A percentile compares a stretch with the other conserved stretches of the same genome.
Evolutionary conservation across 2,113 vertebrate species (phyloP).

Genomic region (Nerophis lumbriciformis): DNA sequence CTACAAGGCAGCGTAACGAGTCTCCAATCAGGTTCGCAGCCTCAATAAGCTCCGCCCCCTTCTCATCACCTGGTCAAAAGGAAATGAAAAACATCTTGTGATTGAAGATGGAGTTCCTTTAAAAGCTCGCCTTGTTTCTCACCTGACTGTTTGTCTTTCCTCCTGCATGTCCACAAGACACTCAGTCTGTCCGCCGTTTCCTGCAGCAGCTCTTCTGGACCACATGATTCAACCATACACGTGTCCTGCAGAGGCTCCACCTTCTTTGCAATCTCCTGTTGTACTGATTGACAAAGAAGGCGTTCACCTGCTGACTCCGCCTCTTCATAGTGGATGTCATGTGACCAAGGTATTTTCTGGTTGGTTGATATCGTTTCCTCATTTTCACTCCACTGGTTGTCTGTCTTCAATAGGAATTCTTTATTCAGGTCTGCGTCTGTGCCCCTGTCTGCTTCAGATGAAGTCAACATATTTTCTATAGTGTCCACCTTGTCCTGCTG

Average conservation of each 20-base stretch:
- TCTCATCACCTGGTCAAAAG: conserved; percentile 59
- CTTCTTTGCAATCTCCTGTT: conserved; percentile 2
- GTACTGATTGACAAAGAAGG: conserved; percentile 3
- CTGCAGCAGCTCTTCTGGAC: conserved; percentile 52
- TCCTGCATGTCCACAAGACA: conserved; percentile 54
- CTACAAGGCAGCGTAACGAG: conserved; percentile 71
- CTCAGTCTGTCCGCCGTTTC: conserved; percentile 69
- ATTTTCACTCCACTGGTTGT: neutral
- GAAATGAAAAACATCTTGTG: neutral
- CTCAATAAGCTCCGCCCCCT: conserved; percentile 58
- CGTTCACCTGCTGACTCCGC: neutral
- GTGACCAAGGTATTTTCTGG: neutral
- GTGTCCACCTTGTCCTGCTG: neutral
- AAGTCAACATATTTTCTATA: neutral
- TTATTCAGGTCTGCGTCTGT: neutral
- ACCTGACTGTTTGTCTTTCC: conserved; percentile 52
- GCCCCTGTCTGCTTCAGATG: neutral
- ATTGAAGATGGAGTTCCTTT: neutral
- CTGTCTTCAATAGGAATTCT: neutral
- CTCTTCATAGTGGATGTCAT: conserved; percentile 1
- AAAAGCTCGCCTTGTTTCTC: neutral
- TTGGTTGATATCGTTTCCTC: conserved; percentile 31
- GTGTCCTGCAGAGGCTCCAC: neutral
- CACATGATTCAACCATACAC: conserved; percentile 16
- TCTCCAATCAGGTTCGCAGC: conserved; percentile 67